Evolutionary conservation across 2,888 invertebrate species (phyloP), one percentile per base, ranked within the genome.

Genomic region (Watsonalla binaria): DNA sequence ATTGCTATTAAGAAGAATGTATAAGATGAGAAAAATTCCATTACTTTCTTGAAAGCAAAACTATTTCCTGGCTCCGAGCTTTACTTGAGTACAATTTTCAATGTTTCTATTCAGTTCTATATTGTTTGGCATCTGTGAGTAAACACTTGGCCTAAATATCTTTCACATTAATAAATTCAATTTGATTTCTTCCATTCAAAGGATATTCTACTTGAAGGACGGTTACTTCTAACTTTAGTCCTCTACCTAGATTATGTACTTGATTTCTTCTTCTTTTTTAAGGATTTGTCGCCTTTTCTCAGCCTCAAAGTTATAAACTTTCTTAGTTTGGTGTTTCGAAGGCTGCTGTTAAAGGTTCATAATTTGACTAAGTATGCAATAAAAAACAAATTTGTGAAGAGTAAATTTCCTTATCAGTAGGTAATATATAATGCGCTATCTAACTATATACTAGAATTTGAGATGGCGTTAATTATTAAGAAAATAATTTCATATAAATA

Each of bases 401-500:
- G 24, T 65, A 11, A 42, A 48, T 48, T 33, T 47, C 37, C 37
- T 49, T 49, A 49, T 68, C 63, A 54, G 54, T 56, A 62, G 50
- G 61, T 63, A 60, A 56, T 58, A 63, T 59, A 71, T 73, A 74
- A 71, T 71, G 58, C 66, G 63, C 70, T 78, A 78, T 68, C 72
- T 81, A 81, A 67, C 66, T 80, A 79, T 72, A 63, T 69, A 66
- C 79, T 86, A 84, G 69, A 77, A 80, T 76, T 80, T 81, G 82
- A 86, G 80, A 84, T 82, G 80, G 78, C 74, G 65, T 72, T 68
- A 76, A 76, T 78, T 72, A 76, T 77, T 74, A 82, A 82, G 81
- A 86, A 85, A 83, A 83, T 78, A 79, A 82, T 82, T 84, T 83
- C 76, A 82, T 76, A 80, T 82, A 79, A 82, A 85, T 86, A 88